These are phyloP conservation scores for Chaetorhynchus papuensis DNA, from an alignment of 2,113 vertebrate genomes.

Conservation along the genomic window DNA sequence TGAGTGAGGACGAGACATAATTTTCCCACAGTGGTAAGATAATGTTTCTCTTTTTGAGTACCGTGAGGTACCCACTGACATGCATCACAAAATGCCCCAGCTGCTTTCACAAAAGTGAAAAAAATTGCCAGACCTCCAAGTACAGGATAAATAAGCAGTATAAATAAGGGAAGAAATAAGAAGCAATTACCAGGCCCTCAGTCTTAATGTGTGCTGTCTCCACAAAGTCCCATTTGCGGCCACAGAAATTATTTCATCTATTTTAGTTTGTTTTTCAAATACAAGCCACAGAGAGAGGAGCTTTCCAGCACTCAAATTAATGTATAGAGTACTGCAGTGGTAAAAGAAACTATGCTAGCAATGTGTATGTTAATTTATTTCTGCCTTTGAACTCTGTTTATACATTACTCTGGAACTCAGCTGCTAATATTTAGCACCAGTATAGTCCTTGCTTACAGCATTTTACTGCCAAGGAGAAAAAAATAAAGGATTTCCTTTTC, in stretches of 20 bases:
- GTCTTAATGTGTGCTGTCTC: constrained; percentile 28
- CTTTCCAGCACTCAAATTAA: constrained; percentile 10
- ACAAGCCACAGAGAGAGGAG: constrained; percentile 4
- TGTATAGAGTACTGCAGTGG: not conserved
- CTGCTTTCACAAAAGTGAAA: not conserved
- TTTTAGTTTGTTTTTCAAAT: constrained; percentile 52
- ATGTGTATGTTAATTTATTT: constrained; percentile 44
- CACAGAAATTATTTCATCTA: constrained; percentile 51
- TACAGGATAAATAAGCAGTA: not conserved
- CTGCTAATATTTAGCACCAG: constrained; percentile 9
- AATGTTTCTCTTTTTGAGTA: not conserved
- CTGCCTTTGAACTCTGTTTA: constrained; percentile 60
- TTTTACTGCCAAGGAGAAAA: not conserved
- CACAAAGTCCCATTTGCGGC: constrained; percentile 21
- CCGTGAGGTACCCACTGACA: not conserved
- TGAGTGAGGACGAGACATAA: not conserved
- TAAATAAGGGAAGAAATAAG: not conserved
- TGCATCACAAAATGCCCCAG: not conserved
- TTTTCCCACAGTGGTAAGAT: not conserved
- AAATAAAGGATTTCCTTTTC: constrained; percentile 2
- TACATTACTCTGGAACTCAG: constrained; percentile 34
- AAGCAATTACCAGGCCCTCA: not conserved
- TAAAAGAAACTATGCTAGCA: constrained; percentile 44
- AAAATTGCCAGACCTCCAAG: not conserved
- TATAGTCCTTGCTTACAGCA: not conserved